A percentile compares a stretch with the other conserved stretches of the same genome.
phyloP scores from a whole-genome alignment of 2,113 vertebrate species.

The Harpagus bidentatus region DNA sequence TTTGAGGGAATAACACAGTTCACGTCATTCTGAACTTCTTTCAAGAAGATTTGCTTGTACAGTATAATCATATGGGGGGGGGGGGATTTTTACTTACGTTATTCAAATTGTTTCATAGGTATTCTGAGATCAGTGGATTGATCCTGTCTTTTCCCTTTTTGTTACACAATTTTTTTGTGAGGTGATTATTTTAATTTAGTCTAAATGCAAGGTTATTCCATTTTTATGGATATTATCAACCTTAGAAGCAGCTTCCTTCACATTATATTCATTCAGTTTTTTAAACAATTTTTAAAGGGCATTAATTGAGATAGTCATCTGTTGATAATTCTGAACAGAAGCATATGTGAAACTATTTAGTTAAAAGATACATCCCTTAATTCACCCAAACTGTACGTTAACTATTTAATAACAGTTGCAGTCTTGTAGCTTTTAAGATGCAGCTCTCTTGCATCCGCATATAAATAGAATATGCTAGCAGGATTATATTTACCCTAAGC shows the following conservation, averaged over 20 bases:
- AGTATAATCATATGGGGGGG: not conserved
- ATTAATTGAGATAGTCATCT: conserved; percentile 33
- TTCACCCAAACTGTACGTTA: conserved; percentile 1
- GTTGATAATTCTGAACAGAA: conserved; percentile 18
- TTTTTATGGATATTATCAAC: not conserved
- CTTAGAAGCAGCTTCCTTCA: not conserved
- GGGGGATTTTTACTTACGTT: not conserved
- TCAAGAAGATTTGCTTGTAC: not conserved
- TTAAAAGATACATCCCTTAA: conserved; percentile 6
- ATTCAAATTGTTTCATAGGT: not conserved
- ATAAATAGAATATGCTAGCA: not conserved
- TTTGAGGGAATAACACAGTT: not conserved
- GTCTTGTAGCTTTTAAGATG: not conserved
- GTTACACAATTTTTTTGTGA: not conserved
- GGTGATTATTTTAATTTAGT: not conserved
- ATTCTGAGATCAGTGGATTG: not conserved
- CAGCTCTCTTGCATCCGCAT: not conserved
- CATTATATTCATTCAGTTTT: not conserved
- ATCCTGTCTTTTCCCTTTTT: not conserved
- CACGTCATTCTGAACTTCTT: not conserved
- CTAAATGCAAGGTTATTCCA: not conserved
- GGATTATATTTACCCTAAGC: not conserved
- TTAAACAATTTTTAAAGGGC: conserved; percentile 15
- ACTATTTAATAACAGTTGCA: not conserved
- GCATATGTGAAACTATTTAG: not conserved